These are phyloP conservation scores for Calonectris borealis DNA, from an alignment of 2,113 vertebrate genomes.

Conservation along the genomic window DNA sequence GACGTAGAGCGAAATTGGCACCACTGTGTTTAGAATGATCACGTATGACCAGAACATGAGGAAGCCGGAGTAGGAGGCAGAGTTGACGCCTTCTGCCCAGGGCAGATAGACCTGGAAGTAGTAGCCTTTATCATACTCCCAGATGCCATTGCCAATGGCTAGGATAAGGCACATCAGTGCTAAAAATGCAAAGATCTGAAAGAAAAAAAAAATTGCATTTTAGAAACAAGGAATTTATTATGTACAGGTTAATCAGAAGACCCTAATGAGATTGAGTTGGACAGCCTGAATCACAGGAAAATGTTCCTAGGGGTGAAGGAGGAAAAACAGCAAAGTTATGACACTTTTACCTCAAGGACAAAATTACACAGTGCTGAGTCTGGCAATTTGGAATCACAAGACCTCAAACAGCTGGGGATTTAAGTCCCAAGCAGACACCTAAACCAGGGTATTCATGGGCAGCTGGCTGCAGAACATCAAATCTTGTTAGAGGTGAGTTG, in stretches of 20 bases:
- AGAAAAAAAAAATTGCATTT: not conserved
- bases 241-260: not conserved
- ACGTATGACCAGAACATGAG: constrained; percentile 95
- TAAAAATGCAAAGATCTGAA: constrained; percentile 90
- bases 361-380: not conserved
- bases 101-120: constrained; percentile 87
- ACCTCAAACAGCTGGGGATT: not conserved
- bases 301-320: not conserved
- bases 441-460: not conserved
- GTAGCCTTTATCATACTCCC: constrained; percentile 82
- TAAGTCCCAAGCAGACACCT: not conserved
- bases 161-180: constrained; percentile 83
- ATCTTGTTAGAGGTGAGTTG: not conserved
- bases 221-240: not conserved
- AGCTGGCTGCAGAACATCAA: not conserved
- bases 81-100: constrained; percentile 66
- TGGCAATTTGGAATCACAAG: not conserved
- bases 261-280: not conserved
- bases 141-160: constrained; percentile 86
- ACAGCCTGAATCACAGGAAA: not conserved
- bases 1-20: constrained; percentile 97
- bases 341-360: not conserved
- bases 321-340: not conserved
- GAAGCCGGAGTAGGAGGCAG: constrained; percentile 76
- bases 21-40: constrained; percentile 95